phyloP scores from a whole-genome alignment of 64 coral and sea anemone species.

The Pocillopora verrucosa region DNA sequence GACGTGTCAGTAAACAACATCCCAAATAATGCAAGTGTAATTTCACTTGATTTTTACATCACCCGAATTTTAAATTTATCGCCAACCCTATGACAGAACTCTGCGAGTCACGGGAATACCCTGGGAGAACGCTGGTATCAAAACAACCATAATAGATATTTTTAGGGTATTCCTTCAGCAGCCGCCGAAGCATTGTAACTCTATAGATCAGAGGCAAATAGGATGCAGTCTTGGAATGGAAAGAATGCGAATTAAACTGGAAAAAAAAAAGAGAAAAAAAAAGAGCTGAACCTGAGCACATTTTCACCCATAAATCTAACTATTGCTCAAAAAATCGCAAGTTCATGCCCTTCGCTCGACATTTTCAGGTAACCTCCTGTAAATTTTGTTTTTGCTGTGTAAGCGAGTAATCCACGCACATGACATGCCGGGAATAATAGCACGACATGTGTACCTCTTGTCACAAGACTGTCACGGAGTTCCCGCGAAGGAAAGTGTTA shows the following conservation, averaged over 20 bases:
- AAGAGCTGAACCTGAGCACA: no score
- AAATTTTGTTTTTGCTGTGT: no score
- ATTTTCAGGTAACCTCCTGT: no score
- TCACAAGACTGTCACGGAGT: conserved; percentile 29
- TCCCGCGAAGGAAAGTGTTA: conserved; percentile 23
- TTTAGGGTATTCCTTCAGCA: no score
- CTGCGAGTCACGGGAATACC: background rate
- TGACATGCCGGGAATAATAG: background rate
- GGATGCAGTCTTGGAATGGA: conserved; percentile 8
- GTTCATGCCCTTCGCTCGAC: no score
- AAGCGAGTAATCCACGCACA: background rate
- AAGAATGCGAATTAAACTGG: background rate
- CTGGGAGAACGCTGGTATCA: background rate
- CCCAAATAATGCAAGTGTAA: no score
- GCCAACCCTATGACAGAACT: background rate
- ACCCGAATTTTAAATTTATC: background rate
- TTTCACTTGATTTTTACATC: background rate
- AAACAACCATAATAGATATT: background rate
- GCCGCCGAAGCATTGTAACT: background rate
- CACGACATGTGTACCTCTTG: background rate
- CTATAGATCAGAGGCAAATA: background rate
- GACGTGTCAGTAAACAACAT: no score
- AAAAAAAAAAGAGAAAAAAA: no score
- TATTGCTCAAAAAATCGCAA: no score
- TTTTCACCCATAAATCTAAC: no score